Evolutionary conservation across 2,888 invertebrate species (phyloP).

Genomic region (Nephrotoma flavescens): DNA sequence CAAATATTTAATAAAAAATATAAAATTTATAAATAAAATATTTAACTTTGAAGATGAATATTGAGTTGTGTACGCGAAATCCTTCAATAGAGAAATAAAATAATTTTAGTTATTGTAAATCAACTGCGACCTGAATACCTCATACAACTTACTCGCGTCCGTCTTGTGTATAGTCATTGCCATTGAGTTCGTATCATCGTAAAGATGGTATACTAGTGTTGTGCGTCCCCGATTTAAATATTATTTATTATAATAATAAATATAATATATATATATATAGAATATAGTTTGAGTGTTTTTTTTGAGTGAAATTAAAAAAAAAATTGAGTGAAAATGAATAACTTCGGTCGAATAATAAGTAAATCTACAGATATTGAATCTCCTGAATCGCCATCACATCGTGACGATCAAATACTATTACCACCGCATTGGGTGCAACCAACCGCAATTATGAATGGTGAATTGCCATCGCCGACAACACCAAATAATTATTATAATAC

Average conservation of each 20-base stretch:
- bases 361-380: constrained; percentile 8
- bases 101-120: not conserved
- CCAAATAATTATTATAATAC: not conserved
- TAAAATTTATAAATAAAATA: not conserved
- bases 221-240: not conserved
- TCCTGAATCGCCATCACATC: constrained; percentile 10
- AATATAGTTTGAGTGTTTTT: not conserved
- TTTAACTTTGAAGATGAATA: not conserved
- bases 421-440: constrained; percentile 9
- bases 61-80: not conserved
- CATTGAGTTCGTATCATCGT: not conserved
- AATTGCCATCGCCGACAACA: not conserved
- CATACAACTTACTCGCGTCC: not conserved
- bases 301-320: constrained; percentile 4
- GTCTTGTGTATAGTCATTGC: not conserved
- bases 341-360: not conserved
- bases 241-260: not conserved
- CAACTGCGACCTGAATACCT: not conserved
- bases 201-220: not conserved
- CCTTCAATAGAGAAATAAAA: not conserved
- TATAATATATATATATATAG: not conserved
- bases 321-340: constrained; percentile 6
- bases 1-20: not conserved
- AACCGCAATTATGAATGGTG: constrained; percentile 7
- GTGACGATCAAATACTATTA: constrained; percentile 13